Percentiles rank a stretch among this genome's conserved stretches.
These are phyloP conservation scores for Carabus problematicus DNA, from an alignment of 2,888 invertebrate genomes.

Conservation along the genomic window DNA sequence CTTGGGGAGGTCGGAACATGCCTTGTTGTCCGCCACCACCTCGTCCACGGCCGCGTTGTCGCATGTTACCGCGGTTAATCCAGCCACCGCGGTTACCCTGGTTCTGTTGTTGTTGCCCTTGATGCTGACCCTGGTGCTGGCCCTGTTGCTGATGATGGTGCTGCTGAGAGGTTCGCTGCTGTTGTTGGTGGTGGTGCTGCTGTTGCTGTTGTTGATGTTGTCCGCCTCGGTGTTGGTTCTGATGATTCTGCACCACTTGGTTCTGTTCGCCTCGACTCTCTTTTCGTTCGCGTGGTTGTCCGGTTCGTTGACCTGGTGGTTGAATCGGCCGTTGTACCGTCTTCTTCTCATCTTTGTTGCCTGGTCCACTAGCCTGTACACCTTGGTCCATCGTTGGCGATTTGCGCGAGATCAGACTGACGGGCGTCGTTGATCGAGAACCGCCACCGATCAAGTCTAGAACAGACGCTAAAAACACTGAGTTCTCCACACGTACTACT, in stretches of 20 bases:
- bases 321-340: conserved; percentile 55
- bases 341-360: conserved; percentile 57
- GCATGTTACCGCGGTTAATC: conserved; percentile 49
- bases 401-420: conserved; percentile 74
- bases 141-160: conserved; percentile 17
- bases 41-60: conserved; percentile 48
- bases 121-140: conserved; percentile 23
- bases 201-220: conserved; percentile 49
- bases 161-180: conserved; percentile 28
- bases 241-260: conserved; percentile 51
- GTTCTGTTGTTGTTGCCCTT: conserved; percentile 31
- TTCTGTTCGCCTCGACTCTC: conserved; percentile 52
- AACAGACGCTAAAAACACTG: conserved; percentile 60
- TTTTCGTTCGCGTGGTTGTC: conserved; percentile 45
- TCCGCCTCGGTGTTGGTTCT: conserved; percentile 53
- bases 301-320: conserved; percentile 51
- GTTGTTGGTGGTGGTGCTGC: conserved; percentile 47
- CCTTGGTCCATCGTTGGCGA: conserved; percentile 88
- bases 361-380: conserved; percentile 69
- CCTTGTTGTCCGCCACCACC: conserved; percentile 35
- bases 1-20: conserved; percentile 40
- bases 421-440: conserved; percentile 84
- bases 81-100: conserved; percentile 47
- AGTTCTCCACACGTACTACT: conserved; percentile 39
- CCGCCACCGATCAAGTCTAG: conserved; percentile 74